Evolutionary conservation across 2,113 vertebrate genomes (phyloP).

Genomic region (Brienomyrus longianalis): DNA sequence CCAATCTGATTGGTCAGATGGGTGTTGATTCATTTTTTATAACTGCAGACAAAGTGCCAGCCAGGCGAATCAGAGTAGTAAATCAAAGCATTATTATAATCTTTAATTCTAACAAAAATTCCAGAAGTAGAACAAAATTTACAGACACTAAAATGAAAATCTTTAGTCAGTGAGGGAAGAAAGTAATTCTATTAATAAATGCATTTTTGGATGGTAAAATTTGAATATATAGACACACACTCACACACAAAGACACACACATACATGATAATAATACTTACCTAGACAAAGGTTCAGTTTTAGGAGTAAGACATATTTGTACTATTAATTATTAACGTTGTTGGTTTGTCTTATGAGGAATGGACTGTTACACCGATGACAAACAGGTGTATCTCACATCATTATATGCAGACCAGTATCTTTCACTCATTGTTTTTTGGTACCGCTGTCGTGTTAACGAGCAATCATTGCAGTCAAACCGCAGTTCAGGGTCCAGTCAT

Average conservation of each 20-base stretch:
- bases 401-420: background rate
- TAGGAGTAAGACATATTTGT: background rate
- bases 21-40: background rate
- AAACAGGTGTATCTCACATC: background rate
- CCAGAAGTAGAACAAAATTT: background rate
- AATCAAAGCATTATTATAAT: background rate
- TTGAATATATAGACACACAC: background rate
- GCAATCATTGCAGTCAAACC: background rate
- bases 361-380: background rate
- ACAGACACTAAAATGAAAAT: background rate
- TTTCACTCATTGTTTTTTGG: background rate
- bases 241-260: background rate
- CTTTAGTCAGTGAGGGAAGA: background rate
- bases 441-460: background rate
- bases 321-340: background rate
- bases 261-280: background rate
- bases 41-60: background rate
- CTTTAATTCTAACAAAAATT: background rate
- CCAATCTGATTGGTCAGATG: background rate
- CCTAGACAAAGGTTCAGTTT: background rate
- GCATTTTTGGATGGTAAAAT: background rate
- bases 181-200: background rate
- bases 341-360: background rate
- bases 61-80: background rate
- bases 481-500: background rate